A percentile compares a stretch with the other conserved stretches of the same genome.
phyloP scores from a whole-genome alignment of 1,140 invertebrate species.

The Hylaeus volcanicus region DNA sequence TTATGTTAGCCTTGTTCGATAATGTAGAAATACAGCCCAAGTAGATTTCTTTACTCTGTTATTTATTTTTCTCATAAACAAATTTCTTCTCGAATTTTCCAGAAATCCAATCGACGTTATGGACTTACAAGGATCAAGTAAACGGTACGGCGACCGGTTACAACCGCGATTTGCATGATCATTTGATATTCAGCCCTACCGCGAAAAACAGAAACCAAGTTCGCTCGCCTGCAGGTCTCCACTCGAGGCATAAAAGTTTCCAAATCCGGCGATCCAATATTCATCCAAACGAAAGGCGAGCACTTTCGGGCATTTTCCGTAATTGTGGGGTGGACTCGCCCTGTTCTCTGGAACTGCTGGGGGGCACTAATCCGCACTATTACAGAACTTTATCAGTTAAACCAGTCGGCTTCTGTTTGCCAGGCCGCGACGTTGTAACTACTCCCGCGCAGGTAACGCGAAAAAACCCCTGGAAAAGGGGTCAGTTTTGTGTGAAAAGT shows the following conservation, averaged over 20 bases:
- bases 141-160: background rate
- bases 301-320: conserved; percentile 30
- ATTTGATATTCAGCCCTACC: background rate
- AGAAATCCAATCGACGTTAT: too few species aligned
- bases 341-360: conserved; percentile 26
- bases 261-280: conserved; percentile 38
- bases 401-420: conserved; percentile 52
- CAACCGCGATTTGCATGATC: background rate
- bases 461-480: background rate
- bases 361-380: conserved; percentile 56
- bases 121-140: too few species aligned
- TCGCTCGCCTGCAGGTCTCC: background rate
- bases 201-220: conserved; percentile 15
- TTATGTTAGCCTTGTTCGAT: too few species aligned
- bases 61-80: too few species aligned
- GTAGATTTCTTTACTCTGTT: too few species aligned
- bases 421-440: conserved; percentile 28
- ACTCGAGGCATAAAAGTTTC: conserved; percentile 28
- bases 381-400: conserved; percentile 60
- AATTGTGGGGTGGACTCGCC: conserved; percentile 34
- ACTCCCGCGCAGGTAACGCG: background rate
- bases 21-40: too few species aligned
- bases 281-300: conserved; percentile 15
- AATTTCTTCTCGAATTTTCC: too few species aligned
- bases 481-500: conserved; percentile 22